A percentile compares a stretch with the other conserved stretches of the same genome.
These are phyloP conservation scores for Enteromius argenteus DNA, from an alignment of 2,797 vertebrate genomes.

Conservation along the genomic window DNA sequence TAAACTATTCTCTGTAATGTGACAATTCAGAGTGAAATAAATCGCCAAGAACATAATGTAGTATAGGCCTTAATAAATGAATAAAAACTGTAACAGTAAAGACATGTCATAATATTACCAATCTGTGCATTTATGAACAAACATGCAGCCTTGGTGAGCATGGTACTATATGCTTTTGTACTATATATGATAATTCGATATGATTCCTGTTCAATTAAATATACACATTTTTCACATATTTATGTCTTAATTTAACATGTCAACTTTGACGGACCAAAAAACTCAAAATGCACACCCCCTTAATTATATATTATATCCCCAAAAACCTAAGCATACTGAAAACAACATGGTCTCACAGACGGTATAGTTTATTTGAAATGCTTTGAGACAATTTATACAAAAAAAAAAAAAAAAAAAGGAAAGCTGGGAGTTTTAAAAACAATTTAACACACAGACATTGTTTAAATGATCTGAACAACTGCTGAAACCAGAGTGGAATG, in stretches of 20 bases:
- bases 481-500: constrained; percentile 21
- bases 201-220: background rate
- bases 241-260: too few species aligned
- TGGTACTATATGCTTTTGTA: background rate
- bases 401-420: constrained; percentile 30
- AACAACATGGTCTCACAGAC: constrained; percentile 19
- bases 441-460: constrained; percentile 30
- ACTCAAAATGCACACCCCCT: background rate
- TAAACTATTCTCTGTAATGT: background rate
- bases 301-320: background rate
- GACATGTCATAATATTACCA: background rate
- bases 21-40: background rate
- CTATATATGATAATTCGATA: background rate
- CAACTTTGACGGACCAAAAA: background rate
- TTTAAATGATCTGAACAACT: constrained; percentile 30
- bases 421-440: constrained; percentile 47
- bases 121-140: background rate
- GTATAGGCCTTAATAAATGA: background rate
- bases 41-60: background rate
- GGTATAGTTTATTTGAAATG: constrained; percentile 68
- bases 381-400: constrained; percentile 56
- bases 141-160: background rate
- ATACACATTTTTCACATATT: too few species aligned
- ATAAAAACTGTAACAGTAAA: background rate
- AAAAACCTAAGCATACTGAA: background rate